Evolutionary conservation across 2,113 vertebrate species (phyloP).

Genomic region (Numenius arquata): DNA sequence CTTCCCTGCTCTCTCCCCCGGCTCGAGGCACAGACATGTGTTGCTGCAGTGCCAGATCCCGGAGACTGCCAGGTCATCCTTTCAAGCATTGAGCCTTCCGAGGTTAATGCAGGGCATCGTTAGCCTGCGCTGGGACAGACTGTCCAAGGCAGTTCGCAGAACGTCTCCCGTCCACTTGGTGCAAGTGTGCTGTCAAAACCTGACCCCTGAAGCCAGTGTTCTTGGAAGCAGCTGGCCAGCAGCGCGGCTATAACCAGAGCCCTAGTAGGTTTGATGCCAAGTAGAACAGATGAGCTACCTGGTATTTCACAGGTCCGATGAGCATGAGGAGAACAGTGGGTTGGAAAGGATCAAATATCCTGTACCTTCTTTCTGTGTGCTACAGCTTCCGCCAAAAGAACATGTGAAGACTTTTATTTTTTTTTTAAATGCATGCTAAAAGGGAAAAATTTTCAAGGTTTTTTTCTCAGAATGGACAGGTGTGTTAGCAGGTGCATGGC

Average conservation of each 20-base stretch:
- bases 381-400: not conserved
- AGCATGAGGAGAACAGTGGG: not conserved
- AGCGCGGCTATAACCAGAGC: not conserved
- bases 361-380: not conserved
- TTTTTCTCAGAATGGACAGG: not conserved
- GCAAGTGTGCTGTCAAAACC: not conserved
- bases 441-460: not conserved
- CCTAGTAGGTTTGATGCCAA: not conserved
- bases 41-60: not conserved
- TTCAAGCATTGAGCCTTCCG: not conserved
- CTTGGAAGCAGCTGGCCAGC: slow-evolving; percentile 12
- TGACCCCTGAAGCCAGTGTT: not conserved
- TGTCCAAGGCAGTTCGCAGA: not conserved
- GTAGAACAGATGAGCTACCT: not conserved
- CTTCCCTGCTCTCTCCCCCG: not conserved
- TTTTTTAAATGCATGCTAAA: not conserved
- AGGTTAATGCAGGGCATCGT: not conserved
- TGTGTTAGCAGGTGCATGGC: not conserved
- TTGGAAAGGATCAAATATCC: not conserved
- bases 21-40: not conserved
- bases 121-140: not conserved
- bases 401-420: not conserved
- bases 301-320: slow-evolving; percentile 1
- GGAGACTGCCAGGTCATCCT: not conserved
- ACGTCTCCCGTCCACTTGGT: fast-evolving